Evolutionary conservation across 2,797 vertebrate genomes (phyloP).

Genomic region (Catamblyrhynchus diadema): DNA sequence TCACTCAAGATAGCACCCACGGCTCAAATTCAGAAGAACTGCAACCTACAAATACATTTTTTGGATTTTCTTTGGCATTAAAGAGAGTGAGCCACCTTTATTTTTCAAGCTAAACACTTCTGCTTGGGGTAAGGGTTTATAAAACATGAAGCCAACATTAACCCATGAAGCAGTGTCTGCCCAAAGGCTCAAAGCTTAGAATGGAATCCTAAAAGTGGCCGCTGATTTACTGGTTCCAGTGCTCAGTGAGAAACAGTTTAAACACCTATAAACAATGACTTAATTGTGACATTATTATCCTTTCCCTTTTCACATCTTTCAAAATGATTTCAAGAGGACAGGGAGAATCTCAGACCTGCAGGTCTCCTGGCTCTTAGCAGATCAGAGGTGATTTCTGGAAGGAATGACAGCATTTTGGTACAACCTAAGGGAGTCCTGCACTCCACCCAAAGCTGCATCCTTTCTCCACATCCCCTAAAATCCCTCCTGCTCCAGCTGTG

Average conservation of each 20-base stretch:
- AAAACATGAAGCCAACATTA: background rate
- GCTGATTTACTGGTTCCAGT: background rate
- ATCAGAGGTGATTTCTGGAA: background rate
- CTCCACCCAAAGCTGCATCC: background rate
- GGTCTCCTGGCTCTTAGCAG: background rate
- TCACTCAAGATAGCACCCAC: background rate
- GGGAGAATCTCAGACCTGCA: background rate
- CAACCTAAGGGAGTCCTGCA: background rate
- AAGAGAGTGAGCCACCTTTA: background rate
- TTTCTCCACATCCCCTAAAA: background rate
- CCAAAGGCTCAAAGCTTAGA: background rate
- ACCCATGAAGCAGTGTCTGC: background rate
- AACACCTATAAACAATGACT: background rate
- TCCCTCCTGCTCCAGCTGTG: fast-evolving
- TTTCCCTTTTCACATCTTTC: background rate
- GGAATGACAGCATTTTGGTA: background rate
- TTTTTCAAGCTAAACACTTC: background rate
- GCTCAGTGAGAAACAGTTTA: background rate
- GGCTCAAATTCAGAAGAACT: background rate
- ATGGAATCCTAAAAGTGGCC: background rate
- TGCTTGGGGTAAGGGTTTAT: background rate
- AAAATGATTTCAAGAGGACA: background rate
- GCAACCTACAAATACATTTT: background rate
- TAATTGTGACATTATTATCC: background rate
- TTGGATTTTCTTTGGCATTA: background rate